Percentiles rank a stretch among this genome's conserved stretches.
These are phyloP conservation scores for Urocolius indicus DNA, from an alignment of 2,113 vertebrate genomes.

Conservation along the genomic window DNA sequence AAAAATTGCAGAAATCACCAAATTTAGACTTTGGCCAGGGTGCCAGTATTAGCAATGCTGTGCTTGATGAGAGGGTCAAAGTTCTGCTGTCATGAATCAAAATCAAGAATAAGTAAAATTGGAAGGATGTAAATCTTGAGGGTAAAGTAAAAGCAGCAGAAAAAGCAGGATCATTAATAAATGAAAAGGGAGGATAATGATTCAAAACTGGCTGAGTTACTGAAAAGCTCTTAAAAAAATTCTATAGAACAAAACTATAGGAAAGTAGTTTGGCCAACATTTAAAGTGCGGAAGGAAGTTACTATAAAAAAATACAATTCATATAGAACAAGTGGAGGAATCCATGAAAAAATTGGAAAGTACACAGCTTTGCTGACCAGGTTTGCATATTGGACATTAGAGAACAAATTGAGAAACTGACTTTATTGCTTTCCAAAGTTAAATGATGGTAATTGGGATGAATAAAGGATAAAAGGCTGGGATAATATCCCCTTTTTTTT, in stretches of 20 bases:
- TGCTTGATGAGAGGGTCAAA: neutral
- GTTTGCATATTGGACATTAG: neutral
- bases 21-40: neutral
- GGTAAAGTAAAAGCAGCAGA: neutral
- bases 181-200: neutral
- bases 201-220: neutral
- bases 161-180: neutral
- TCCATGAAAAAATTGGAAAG: neutral
- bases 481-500: neutral
- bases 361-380: neutral
- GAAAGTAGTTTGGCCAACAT: neutral
- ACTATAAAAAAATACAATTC: neutral
- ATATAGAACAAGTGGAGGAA: slow-evolving; percentile 5
- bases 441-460: neutral
- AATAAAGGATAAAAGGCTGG: neutral
- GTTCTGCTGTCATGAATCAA: neutral
- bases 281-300: slow-evolving; percentile 34
- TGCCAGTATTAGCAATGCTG: neutral
- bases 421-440: neutral
- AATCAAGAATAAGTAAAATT: neutral
- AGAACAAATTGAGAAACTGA: neutral
- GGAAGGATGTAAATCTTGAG: neutral
- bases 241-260: neutral
- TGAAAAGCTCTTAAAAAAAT: neutral
- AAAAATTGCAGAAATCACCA: neutral